phyloP scores from a whole-genome alignment of 2,113 vertebrate species.

The Dolichotis patagonum region DNA sequence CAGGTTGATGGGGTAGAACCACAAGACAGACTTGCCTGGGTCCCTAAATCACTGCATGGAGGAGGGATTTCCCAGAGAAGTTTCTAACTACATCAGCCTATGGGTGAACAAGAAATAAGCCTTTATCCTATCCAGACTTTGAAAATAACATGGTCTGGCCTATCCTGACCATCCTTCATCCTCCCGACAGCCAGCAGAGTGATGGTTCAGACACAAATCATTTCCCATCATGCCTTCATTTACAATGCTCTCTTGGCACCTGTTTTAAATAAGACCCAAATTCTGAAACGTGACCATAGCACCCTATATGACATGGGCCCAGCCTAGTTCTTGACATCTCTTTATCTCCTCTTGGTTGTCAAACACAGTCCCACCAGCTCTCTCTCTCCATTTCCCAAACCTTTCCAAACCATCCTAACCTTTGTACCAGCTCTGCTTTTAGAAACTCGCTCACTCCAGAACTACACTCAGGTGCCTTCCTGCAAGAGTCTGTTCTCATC shows the following conservation, averaged over 20 bases:
- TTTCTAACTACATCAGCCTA: not conserved
- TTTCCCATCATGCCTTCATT: not conserved
- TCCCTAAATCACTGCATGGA: not conserved
- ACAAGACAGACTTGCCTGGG: not conserved
- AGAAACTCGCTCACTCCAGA: constrained; percentile 20
- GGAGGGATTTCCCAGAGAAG: not conserved
- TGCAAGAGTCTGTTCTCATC: not conserved
- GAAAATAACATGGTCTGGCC: not conserved
- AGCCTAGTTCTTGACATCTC: not conserved
- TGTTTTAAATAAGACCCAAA: constrained; percentile 28
- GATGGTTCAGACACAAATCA: constrained; percentile 18
- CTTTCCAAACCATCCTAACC: not conserved
- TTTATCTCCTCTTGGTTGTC: not conserved
- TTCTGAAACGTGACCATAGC: not conserved
- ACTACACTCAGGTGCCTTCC: not conserved
- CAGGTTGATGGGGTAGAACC: not conserved
- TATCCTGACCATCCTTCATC: not conserved
- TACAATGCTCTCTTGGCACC: constrained; percentile 5
- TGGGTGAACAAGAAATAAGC: not conserved
- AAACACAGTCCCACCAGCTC: not conserved
- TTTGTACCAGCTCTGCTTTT: not conserved
- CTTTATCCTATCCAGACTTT: not conserved
- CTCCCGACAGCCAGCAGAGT: not conserved
- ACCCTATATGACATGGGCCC: not conserved
- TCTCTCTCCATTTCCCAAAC: not conserved